Evolutionary conservation across 2,888 invertebrate species (phyloP).

Genomic region (Acrobeloides nanus): DNA sequence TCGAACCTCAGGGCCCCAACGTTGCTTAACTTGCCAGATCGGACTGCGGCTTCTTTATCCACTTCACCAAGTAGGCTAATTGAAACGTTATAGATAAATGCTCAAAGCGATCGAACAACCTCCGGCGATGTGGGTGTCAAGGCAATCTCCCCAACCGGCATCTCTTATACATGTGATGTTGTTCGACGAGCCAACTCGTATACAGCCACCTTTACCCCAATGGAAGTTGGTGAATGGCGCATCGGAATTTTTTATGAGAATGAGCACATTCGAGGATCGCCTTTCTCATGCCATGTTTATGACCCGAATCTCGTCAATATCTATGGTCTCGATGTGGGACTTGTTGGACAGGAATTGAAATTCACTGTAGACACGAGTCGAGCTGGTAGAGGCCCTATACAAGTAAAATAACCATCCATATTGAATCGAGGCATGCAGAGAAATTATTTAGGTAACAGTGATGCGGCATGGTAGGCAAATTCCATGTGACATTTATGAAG

Average conservation of each 20-base stretch:
- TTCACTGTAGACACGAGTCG: conserved; percentile 49
- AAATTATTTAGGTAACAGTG: conserved; percentile 41
- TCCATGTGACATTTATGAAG: conserved; percentile 61
- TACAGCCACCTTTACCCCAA: conserved; percentile 90
- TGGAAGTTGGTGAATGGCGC: conserved; percentile 93
- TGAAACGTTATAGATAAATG: conserved; percentile 27
- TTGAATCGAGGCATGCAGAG: neutral
- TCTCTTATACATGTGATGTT: conserved; percentile 19
- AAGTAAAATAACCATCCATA: conserved; percentile 23
- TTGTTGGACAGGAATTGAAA: conserved; percentile 53
- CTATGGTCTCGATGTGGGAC: conserved; percentile 55
- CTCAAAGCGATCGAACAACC: conserved; percentile 14
- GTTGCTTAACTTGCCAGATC: no score
- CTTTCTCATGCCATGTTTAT: conserved; percentile 75
- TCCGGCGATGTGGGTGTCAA: conserved; percentile 18
- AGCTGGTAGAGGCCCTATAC: conserved; percentile 47
- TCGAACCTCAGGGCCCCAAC: no score
- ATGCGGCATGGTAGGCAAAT: conserved; percentile 54
- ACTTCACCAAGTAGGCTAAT: no score
- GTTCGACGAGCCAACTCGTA: conserved; percentile 68
- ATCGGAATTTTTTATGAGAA: conserved; percentile 91
- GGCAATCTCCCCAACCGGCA: conserved; percentile 24
- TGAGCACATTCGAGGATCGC: conserved; percentile 88
- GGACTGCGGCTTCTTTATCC: no score
- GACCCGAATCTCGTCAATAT: conserved; percentile 53